These are phyloP conservation scores for Drosophila picticornis DNA, from an alignment of 2,888 invertebrate species.

Conservation along the genomic window DNA sequence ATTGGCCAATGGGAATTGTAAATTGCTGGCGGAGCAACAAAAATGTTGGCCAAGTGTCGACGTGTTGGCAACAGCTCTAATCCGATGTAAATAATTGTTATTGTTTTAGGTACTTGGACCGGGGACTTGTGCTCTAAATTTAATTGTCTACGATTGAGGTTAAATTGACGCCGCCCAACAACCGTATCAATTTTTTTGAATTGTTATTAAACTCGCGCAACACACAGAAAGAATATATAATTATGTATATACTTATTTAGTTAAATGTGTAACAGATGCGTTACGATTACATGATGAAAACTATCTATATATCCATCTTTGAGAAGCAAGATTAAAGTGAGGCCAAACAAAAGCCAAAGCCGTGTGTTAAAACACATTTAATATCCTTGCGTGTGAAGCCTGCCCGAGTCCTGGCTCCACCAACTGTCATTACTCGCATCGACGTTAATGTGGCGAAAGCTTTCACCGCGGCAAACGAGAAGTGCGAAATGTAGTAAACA, in stretches of 20 bases:
- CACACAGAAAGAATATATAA: not conserved
- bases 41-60: constrained; percentile 72
- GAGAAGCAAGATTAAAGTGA: constrained; percentile 16
- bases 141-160: constrained; percentile 51
- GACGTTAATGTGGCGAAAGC: constrained; percentile 66
- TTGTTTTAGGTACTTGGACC: constrained; percentile 61
- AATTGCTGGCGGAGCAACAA: constrained; percentile 62
- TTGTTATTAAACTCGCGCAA: constrained; percentile 50
- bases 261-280: not conserved
- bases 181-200: constrained; percentile 66
- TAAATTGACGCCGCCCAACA: constrained; percentile 14
- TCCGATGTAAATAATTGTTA: constrained; percentile 81
- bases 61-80: constrained; percentile 73
- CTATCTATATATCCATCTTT: not conserved
- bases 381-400: constrained; percentile 39
- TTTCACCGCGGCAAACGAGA: constrained; percentile 37
- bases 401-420: constrained; percentile 11
- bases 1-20: constrained; percentile 72
- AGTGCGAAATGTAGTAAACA: constrained; percentile 47
- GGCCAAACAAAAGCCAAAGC: constrained; percentile 6
- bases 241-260: not conserved
- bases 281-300: not conserved
- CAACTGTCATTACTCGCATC: constrained; percentile 49
- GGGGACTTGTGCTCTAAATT: constrained; percentile 48
- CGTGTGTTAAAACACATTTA: constrained; percentile 22